phyloP scores from a whole-genome alignment of 1,140 invertebrate genomes.

The Drosophila trapezifrons region DNA sequence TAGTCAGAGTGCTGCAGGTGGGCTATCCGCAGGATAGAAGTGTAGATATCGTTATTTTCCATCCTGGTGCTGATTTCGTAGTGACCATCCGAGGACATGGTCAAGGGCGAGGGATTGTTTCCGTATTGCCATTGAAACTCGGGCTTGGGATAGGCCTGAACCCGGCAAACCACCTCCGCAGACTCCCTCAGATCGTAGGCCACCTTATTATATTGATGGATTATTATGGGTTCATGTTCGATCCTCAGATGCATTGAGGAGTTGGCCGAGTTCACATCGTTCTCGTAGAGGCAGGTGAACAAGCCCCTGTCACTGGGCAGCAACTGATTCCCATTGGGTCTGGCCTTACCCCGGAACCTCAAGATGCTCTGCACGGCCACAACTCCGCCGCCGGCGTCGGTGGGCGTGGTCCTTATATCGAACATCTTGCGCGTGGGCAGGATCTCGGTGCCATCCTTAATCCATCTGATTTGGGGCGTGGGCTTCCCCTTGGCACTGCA shows the following conservation, averaged over 20 bases:
- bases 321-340: conserved; percentile 90
- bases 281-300: conserved; percentile 94
- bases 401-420: conserved; percentile 90
- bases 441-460: conserved; percentile 93
- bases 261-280: conserved; percentile 93
- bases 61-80: conserved; percentile 92
- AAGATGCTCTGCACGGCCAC: conserved; percentile 93
- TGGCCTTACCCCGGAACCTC: conserved; percentile 90
- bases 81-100: conserved; percentile 91
- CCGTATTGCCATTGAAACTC: conserved; percentile 96
- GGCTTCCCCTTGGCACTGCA: conserved; percentile 95
- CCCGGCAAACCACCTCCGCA: conserved; percentile 93
- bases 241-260: conserved; percentile 95
- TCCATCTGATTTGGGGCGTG: conserved; percentile 92
- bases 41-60: conserved; percentile 93
- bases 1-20: conserved; percentile 92
- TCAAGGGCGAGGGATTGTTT: conserved; percentile 88
- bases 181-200: conserved; percentile 93
- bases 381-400: conserved; percentile 89
- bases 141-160: conserved; percentile 95
- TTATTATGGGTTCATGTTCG: conserved; percentile 93
- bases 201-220: conserved; percentile 94
- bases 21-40: conserved; percentile 90
- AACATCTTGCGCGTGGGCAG: conserved; percentile 90
- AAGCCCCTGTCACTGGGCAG: conserved; percentile 93